A percentile compares a stretch with the other conserved stretches of the same genome.
phyloP scores from a whole-genome alignment of 2,797 vertebrate species.

The Sebastes variabilis region DNA sequence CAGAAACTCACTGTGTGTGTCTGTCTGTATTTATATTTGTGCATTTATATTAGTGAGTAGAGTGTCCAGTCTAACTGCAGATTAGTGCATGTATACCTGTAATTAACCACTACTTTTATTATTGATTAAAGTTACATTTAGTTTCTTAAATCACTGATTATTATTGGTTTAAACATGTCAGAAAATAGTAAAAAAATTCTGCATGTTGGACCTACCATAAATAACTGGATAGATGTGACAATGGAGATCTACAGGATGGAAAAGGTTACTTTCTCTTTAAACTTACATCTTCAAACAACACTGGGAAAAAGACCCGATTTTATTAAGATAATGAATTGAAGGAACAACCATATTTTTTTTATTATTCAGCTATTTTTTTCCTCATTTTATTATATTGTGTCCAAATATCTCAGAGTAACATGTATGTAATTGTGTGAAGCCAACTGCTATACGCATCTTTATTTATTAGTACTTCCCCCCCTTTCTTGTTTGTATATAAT shows the following conservation, averaged over 20 bases:
- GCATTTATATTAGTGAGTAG: neutral
- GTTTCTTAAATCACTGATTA: neutral
- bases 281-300: neutral
- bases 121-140: neutral
- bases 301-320: neutral
- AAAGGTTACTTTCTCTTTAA: neutral
- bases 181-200: too few relatives aligned
- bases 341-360: neutral
- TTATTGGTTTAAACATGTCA: neutral
- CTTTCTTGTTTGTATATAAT: neutral
- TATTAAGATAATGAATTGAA: neutral
- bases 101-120: neutral
- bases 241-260: neutral
- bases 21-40: neutral
- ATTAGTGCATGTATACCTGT: neutral
- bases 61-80: neutral
- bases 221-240: neutral
- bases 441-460: neutral
- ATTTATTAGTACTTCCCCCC: neutral
- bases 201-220: too few relatives aligned
- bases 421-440: neutral
- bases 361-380: neutral
- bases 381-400: neutral
- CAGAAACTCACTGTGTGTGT: neutral
- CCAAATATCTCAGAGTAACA: neutral